Base-by-base conservation (phyloP, 2,888 invertebrate genomes). In the Dicyrtomina minuta region DNA sequence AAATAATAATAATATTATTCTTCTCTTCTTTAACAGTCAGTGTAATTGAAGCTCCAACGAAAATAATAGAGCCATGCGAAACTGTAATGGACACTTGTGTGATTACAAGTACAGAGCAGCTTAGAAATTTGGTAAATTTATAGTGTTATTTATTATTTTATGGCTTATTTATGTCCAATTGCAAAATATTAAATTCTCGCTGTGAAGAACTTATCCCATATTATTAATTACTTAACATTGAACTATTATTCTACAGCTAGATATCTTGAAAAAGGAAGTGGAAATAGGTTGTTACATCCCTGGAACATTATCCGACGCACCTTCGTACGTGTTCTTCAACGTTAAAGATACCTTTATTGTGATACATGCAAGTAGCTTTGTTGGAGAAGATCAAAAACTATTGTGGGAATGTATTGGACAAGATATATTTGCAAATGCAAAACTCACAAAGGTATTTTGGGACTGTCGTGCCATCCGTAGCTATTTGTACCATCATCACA, bases 231-330 rank as follows among this genome's bases (percentile, higher is more conserved):
- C n/a, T n/a, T n/a, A n/a, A n/a, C n/a, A n/a, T n/a, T n/a, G n/a
- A n/a, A n/a, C n/a, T n/a, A n/a, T n/a, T n/a, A n/a, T 33, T 8
- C 33, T 33, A 8, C 8, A 33, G 33, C 33, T 33, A 5, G 33
- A 33, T 8, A 8, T 33, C 33, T 3, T 33, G 8, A 24, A 49
- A 49, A 33, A 26, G 1, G 26, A 62, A 46, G 62, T 33, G 33
- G 33, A 33, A 33, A 20, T 62, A 12, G 62, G 62, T 46, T 62
- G 62, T 33, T 62, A 62, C 33, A n/a, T 62, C 20, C 62, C 62
- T 12, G 62, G 51, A 27, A 15, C 49, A 5, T 27, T 26, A 3
- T 17, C 15, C 13, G 62, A 49, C 17, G 33, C 33, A 15, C 49
- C 49, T 4, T 17, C 33, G 33, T 33, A 33, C 8, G 33, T 33